These are phyloP conservation scores for Dynastes maya DNA, from an alignment of 2,888 invertebrate genomes.

Conservation along the genomic window DNA sequence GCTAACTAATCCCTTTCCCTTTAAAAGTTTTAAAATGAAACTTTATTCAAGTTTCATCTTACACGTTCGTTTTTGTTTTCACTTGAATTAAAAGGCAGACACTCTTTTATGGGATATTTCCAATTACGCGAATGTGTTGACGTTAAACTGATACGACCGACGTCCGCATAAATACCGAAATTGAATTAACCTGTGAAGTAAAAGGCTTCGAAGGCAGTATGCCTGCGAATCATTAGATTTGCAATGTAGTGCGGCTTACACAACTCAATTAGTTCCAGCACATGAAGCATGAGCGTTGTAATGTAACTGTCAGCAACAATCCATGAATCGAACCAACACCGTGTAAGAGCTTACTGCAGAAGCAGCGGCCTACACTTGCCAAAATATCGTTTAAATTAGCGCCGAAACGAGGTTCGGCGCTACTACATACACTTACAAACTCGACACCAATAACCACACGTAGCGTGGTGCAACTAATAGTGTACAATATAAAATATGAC, in stretches of 20 bases:
- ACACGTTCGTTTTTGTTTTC: background rate
- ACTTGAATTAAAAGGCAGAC: background rate
- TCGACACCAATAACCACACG: background rate
- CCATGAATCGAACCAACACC: conserved; percentile 43
- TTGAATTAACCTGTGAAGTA: conserved; percentile 44
- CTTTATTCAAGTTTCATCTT: background rate
- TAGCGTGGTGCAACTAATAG: too few species aligned
- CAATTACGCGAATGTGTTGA: conserved; percentile 42
- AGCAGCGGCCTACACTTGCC: conserved; percentile 23
- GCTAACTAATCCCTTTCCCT: too few species aligned
- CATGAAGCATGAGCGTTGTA: conserved; percentile 62
- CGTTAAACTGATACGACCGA: conserved; percentile 34
- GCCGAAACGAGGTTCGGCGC: background rate
- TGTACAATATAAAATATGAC: too few species aligned
- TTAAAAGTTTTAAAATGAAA: too few species aligned
- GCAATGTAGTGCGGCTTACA: conserved; percentile 66
- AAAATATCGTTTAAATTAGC: conserved; percentile 20
- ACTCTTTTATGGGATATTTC: conserved; percentile 15
- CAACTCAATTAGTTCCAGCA: conserved; percentile 67
- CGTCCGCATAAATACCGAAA: conserved; percentile 43
- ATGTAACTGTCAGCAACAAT: conserved; percentile 60
- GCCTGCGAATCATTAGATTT: conserved; percentile 64
- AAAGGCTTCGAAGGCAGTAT: conserved; percentile 42
- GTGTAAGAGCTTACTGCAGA: conserved; percentile 43
- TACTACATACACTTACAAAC: background rate